A percentile compares a stretch with the other conserved stretches of the same genome.
These are phyloP conservation scores for Euura saliciscinereae DNA, from an alignment of 1,140 invertebrate species.

Conservation along the genomic window DNA sequence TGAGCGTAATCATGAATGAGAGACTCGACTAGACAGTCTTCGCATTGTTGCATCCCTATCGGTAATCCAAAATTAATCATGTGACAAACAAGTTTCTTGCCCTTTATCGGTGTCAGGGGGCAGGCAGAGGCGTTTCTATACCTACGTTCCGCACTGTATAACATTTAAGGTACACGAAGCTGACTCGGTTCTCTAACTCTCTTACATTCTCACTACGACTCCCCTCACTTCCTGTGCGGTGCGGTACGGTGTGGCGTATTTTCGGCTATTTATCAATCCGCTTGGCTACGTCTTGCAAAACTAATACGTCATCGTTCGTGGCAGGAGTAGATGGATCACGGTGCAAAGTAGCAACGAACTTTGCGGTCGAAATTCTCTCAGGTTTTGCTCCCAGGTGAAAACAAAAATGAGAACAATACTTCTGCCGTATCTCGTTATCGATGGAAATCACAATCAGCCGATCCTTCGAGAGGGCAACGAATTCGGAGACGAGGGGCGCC, in stretches of 20 bases:
- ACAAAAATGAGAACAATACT: too few species aligned
- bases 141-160: too few species aligned
- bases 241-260: neutral
- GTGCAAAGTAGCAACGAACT: too few species aligned
- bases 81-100: neutral
- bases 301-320: conserved; percentile 2
- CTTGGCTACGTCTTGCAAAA: neutral
- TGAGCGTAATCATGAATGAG: conserved; percentile 33
- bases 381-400: too few species aligned
- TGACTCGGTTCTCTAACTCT: too few species aligned
- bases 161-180: too few species aligned
- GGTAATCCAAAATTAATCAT: conserved; percentile 9
- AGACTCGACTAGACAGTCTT: conserved; percentile 27
- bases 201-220: too few species aligned
- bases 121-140: conserved; percentile 22
- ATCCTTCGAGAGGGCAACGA: neutral
- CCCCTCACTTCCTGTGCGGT: too few species aligned
- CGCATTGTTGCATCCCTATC: neutral
- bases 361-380: too few species aligned
- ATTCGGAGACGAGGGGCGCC: neutral
- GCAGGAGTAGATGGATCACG: conserved; percentile 4
- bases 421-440: too few species aligned
- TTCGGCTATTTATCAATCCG: neutral
- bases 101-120: neutral
- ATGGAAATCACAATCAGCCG: too few species aligned